A percentile compares a stretch with the other conserved stretches of the same genome.
phyloP scores from a whole-genome alignment of 1,140 invertebrate genomes.

The Zaprionus capensis region DNA sequence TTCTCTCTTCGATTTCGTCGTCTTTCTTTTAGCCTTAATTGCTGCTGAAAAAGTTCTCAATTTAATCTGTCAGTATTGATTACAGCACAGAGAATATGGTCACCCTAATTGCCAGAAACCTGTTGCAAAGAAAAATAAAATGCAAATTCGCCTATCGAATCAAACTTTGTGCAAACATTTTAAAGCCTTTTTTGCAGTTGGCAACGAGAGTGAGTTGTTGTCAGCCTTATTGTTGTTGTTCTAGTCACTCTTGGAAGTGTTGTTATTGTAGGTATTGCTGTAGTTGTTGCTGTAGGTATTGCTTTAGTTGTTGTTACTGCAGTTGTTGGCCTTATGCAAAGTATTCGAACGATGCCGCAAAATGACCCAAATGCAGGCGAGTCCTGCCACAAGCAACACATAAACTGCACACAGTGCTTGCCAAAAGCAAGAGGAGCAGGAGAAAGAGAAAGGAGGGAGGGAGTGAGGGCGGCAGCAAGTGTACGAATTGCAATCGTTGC shows the following conservation, averaged over 20 bases:
- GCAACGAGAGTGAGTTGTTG: background rate
- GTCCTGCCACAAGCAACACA: slow-evolving; percentile 40
- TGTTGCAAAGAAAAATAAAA: background rate
- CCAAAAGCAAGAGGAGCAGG: background rate
- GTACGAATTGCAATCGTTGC: slow-evolving; percentile 28
- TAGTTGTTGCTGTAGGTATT: background rate
- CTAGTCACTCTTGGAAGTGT: background rate
- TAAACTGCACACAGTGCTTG: slow-evolving; percentile 30
- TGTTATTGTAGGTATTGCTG: background rate
- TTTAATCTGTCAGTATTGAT: background rate
- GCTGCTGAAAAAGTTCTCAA: background rate
- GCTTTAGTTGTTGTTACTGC: background rate
- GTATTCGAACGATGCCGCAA: slow-evolving; percentile 45
- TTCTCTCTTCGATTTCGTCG: background rate
- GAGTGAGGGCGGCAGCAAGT: too few relatives aligned
- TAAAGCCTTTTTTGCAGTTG: background rate
- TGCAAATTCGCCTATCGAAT: background rate
- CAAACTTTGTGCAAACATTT: background rate
- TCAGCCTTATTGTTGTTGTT: background rate
- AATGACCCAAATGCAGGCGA: slow-evolving; percentile 58
- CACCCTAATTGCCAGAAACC: background rate
- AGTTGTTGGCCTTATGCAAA: slow-evolving; percentile 1
- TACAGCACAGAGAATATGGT: background rate
- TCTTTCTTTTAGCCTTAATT: background rate
- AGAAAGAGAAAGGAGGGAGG: too few relatives aligned